These are phyloP conservation scores for Porites cylindrica DNA, from an alignment of 92 coral and sea anemone species.

Conservation along the genomic window DNA sequence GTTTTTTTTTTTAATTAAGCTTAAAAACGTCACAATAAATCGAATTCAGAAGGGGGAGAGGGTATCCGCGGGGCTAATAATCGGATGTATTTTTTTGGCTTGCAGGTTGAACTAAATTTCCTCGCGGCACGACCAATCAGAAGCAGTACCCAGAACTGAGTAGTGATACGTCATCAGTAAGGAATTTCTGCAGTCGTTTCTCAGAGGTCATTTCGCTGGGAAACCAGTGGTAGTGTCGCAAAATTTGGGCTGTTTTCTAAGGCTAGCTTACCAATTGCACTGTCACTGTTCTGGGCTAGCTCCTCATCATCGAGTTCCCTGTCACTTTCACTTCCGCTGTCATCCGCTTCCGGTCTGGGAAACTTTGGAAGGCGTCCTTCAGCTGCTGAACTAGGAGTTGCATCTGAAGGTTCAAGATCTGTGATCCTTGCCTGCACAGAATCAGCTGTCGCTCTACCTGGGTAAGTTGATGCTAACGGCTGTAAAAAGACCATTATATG, in stretches of 20 bases:
- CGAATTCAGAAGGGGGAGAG: too few relatives aligned
- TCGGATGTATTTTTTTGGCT: too few relatives aligned
- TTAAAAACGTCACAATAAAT: too few relatives aligned
- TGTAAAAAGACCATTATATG: background rate
- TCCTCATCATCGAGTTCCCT: conserved; percentile 65
- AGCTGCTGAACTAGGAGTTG: conserved; percentile 7
- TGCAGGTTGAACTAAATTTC: too few relatives aligned
- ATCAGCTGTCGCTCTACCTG: background rate
- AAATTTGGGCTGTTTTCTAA: background rate
- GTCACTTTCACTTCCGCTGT: conserved; percentile 46
- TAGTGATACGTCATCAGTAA: too few relatives aligned
- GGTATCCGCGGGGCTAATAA: too few relatives aligned
- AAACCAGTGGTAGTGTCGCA: background rate
- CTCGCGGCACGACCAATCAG: too few relatives aligned
- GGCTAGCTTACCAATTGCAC: conserved; percentile 73
- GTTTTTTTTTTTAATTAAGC: too few relatives aligned
- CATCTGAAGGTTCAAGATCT: conserved; percentile 23
- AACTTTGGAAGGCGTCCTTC: conserved; percentile 27
- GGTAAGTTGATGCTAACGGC: conserved; percentile 40
- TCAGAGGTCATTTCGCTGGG: background rate
- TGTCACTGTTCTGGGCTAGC: conserved; percentile 77
- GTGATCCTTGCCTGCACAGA: conserved; percentile 9
- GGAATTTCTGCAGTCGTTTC: too few relatives aligned
- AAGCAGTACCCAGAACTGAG: too few relatives aligned
- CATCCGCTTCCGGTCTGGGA: conserved; percentile 11